Evolutionary conservation across 1,140 invertebrate genomes (phyloP).

Genomic region (Leptonema lineaticorne): DNA sequence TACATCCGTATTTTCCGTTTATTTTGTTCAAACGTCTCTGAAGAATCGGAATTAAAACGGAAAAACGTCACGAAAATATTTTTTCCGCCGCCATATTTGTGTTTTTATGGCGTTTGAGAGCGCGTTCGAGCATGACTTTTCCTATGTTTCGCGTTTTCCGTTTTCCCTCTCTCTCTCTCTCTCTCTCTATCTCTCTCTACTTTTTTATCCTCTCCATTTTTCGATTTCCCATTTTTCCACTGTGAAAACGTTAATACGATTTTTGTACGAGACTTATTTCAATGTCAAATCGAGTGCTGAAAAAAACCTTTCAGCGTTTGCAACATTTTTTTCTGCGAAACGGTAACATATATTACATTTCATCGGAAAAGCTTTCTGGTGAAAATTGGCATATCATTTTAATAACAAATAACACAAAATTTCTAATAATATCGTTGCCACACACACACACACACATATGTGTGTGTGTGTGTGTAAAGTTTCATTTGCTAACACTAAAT

Average conservation of each 20-base stretch:
- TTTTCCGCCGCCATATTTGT: background rate
- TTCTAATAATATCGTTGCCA: too few species aligned
- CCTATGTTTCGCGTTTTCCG: too few species aligned
- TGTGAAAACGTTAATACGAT: background rate
- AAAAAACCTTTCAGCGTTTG: background rate
- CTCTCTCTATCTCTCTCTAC: background rate
- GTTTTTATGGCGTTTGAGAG: background rate
- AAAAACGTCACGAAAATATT: background rate
- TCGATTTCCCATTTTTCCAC: background rate
- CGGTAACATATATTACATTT: constrained; percentile 3
- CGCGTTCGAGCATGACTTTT: background rate
- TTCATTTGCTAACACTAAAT: too few species aligned
- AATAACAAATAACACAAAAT: too few species aligned
- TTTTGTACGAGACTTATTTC: constrained; percentile 5
- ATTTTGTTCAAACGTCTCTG: too few species aligned
- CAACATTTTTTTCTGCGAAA: background rate
- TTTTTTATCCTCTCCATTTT: background rate
- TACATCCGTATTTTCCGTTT: background rate
- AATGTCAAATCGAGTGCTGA: constrained; percentile 2
- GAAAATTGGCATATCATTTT: too few species aligned
- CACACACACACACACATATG: too few species aligned
- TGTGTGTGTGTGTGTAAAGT: too few species aligned
- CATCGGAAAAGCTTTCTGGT: background rate
- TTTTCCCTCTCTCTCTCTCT: background rate
- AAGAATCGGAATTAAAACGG: constrained; percentile 1